Conservation (phyloP, 2,797 vertebrate genomes). For the Vespertilio murinus region DNA sequence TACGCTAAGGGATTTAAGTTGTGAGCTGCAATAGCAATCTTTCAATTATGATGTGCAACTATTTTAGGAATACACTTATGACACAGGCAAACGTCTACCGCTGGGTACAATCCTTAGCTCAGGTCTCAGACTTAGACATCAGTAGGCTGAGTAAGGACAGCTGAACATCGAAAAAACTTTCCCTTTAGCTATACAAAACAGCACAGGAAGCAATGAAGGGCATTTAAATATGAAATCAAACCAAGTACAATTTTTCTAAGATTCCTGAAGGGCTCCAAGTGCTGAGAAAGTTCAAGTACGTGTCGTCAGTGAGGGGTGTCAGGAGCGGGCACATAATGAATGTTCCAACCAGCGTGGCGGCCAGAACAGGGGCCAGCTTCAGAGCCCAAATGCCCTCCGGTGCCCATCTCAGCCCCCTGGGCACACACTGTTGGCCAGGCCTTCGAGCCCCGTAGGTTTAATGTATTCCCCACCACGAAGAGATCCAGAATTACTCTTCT, state of each 20-base stretch:
- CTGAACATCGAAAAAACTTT: background rate
- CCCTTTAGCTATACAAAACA: background rate
- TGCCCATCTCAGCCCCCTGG: background rate
- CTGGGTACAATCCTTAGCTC: background rate
- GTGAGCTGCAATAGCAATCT: background rate
- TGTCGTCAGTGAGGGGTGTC: background rate
- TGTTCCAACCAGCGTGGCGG: background rate
- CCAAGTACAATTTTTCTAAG: background rate
- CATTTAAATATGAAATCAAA: background rate
- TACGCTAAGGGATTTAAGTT: background rate
- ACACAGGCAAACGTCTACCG: background rate
- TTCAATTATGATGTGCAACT: slow-evolving; percentile 1
- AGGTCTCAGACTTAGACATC: background rate
- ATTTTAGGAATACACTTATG: background rate
- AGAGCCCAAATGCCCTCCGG: background rate
- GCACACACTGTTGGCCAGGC: background rate
- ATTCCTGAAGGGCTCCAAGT: background rate
- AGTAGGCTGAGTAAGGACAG: background rate
- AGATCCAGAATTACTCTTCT: slow-evolving; percentile 46
- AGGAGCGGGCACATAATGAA: background rate
- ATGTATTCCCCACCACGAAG: slow-evolving; percentile 55
- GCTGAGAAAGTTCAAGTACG: background rate
- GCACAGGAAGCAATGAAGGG: background rate
- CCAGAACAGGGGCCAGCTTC: background rate
- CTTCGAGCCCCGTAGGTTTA: background rate